Evolutionary conservation across 2,888 invertebrate species (phyloP).

Genomic region (Drosophila quinaria): DNA sequence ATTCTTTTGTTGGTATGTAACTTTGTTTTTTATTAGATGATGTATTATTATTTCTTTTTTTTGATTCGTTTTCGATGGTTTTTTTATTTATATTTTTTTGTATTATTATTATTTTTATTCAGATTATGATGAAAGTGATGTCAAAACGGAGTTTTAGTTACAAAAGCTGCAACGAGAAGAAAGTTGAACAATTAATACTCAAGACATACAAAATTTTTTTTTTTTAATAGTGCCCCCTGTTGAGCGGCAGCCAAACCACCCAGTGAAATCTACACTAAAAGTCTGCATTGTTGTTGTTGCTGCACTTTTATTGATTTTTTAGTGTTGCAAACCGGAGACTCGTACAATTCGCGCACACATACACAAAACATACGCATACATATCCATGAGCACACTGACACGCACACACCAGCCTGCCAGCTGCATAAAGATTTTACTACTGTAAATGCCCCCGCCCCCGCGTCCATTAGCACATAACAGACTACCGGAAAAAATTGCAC

Average conservation of each 20-base stretch:
- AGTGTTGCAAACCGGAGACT: slow-evolving; percentile 75
- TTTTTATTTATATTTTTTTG: slow-evolving; percentile 59
- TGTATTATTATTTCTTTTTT: slow-evolving; percentile 83
- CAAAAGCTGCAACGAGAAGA: slow-evolving; percentile 84
- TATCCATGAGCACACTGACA: slow-evolving; percentile 20
- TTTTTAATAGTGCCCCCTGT: slow-evolving; percentile 31
- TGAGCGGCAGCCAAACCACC: slow-evolving; percentile 38
- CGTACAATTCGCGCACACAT: slow-evolving; percentile 47
- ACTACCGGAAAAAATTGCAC: slow-evolving; percentile 78
- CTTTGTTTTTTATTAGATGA: slow-evolving; percentile 72
- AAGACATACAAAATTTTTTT: slow-evolving; percentile 19
- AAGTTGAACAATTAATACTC: slow-evolving; percentile 50
- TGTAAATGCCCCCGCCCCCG: slow-evolving; percentile 21
- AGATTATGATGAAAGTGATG: slow-evolving; percentile 86
- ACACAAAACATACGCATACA: slow-evolving; percentile 19
- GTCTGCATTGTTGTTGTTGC: slow-evolving; percentile 52
- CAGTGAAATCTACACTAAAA: slow-evolving; percentile 72
- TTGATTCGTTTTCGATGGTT: slow-evolving; percentile 84
- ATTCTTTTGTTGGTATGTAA: slow-evolving; percentile 63
- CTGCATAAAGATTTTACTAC: slow-evolving; percentile 60
- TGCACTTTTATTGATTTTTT: slow-evolving; percentile 80
- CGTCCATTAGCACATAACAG: slow-evolving; percentile 17
- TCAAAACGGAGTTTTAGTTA: slow-evolving; percentile 86
- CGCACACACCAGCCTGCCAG: slow-evolving; percentile 42
- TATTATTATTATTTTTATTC: slow-evolving; percentile 81